Conservation (phyloP, 2,113 vertebrate species). For the Epinephelus cyanopodus region DNA sequence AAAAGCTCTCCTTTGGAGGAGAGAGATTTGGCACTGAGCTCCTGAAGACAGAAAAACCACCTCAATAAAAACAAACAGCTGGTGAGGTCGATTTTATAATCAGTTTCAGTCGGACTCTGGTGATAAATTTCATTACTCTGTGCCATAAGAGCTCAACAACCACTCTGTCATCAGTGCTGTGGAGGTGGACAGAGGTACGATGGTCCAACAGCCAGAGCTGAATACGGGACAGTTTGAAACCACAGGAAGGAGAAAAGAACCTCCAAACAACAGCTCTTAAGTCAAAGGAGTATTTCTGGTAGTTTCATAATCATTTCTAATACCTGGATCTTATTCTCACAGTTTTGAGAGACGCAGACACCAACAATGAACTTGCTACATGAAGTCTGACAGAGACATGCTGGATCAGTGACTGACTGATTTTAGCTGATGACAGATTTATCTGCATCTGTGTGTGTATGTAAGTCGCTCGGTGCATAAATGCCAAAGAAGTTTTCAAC, state of each 20-base stretch:
- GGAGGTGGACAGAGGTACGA: neutral
- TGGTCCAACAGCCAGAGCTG: neutral
- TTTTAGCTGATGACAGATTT: too few relatives aligned
- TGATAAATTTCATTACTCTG: slow-evolving; percentile 21
- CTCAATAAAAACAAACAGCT: neutral
- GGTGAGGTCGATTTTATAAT: slow-evolving; percentile 26
- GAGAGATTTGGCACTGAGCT: neutral
- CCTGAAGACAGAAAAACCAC: neutral
- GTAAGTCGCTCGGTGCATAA: too few relatives aligned
- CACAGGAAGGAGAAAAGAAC: neutral
- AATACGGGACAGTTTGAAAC: neutral
- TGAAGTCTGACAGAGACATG: too few relatives aligned
- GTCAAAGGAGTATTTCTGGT: neutral
- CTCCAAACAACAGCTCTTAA: neutral
- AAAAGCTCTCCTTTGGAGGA: neutral
- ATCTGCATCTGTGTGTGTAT: too few relatives aligned
- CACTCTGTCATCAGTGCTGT: slow-evolving; percentile 21
- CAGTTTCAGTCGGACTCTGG: neutral
- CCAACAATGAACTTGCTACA: too few relatives aligned
- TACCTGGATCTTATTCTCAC: too few relatives aligned
- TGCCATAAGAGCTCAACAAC: slow-evolving; percentile 31
- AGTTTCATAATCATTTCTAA: too few relatives aligned
- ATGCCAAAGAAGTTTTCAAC: too few relatives aligned
- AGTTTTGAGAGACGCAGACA: too few relatives aligned
- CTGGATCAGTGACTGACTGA: too few relatives aligned